Evolutionary conservation across 2,797 vertebrate genomes (phyloP), one percentile per base, ranked within the genome.

Genomic region (Crenichthys baileyi): DNA sequence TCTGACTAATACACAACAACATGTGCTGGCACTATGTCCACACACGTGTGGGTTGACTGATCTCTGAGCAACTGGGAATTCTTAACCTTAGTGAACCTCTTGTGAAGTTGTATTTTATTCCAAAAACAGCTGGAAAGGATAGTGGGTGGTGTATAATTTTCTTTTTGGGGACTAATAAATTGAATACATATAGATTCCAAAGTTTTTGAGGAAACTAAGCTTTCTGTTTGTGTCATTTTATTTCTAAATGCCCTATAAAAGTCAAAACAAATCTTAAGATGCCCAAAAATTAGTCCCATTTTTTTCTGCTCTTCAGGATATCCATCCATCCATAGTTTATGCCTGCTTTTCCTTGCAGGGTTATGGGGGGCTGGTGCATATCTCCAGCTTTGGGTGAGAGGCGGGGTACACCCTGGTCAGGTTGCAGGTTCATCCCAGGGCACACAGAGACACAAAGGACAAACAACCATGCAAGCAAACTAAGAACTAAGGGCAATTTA

Each of bases 281-380:
- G 88, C 85, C 89, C 85, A 72, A 36, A 90, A 75, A 89, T 88
- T 78, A 89, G 80, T 89, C 86, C 89, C 5, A 63, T 83, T 36
- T 53, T 51, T 87, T 87, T 83, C 48, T 48, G 65, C 68, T 72
- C n/a, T 73, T 76, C 71, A 81, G 53, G 61, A 78, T 44, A 44
- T 44, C 7, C n/a, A 60, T 60, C 55, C 31, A 36, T 36, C 36
- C 8, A n/a, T n/a, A 24, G 16, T 7, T 65, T 13, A 48, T 48
- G 46, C 46, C 46, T 7, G 2, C 51, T 13, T 48, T 11, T 48
- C 46, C 46, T 12, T 13, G 46, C 46, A 48, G 11, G 7, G 46
- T 48, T 48, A 0, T 48, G 46, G 46, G 2, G 46, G 8, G 46
- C 46, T 48, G 11, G 8, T 44, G 46, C 46, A 7, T 48, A 13